These are phyloP conservation scores for Ctenomys sociabilis DNA, from an alignment of 2,113 vertebrate species.

Conservation along the genomic window DNA sequence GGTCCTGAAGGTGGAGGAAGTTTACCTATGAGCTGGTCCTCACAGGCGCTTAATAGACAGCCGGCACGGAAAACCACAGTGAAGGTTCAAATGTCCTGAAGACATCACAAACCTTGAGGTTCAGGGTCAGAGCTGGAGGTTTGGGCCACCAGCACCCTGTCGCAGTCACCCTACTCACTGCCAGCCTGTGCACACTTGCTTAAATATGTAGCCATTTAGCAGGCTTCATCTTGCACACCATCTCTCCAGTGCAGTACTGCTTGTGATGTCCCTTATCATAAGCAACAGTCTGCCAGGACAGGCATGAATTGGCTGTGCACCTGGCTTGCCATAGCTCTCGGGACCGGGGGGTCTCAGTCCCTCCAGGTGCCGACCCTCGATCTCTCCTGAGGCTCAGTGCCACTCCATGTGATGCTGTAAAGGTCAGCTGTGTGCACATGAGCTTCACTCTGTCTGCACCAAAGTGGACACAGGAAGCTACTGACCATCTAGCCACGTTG, in stretches of 20 bases:
- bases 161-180: not conserved
- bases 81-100: not conserved
- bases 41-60: fast-evolving
- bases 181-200: too few relatives aligned
- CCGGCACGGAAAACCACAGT: not conserved
- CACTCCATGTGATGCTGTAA: not conserved
- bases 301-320: fast-evolving
- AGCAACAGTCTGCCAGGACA: not conserved
- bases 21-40: too few relatives aligned
- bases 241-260: not conserved
- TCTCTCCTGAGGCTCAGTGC: not conserved
- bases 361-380: not conserved
- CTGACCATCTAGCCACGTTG: fast-evolving
- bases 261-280: too few relatives aligned
- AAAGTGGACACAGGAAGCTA: not conserved
- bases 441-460: too few relatives aligned
- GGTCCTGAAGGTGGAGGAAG: too few relatives aligned
- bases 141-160: not conserved
- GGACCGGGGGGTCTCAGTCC: not conserved
- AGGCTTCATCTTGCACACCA: fast-evolving
- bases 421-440: too few relatives aligned
- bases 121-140: not conserved
- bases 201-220: not conserved
- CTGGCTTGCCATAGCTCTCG: too few relatives aligned
- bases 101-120: not conserved